Evolutionary conservation across 2,888 invertebrate species (phyloP), one percentile per base, ranked within the genome.

Genomic region (Dusona sp.): DNA sequence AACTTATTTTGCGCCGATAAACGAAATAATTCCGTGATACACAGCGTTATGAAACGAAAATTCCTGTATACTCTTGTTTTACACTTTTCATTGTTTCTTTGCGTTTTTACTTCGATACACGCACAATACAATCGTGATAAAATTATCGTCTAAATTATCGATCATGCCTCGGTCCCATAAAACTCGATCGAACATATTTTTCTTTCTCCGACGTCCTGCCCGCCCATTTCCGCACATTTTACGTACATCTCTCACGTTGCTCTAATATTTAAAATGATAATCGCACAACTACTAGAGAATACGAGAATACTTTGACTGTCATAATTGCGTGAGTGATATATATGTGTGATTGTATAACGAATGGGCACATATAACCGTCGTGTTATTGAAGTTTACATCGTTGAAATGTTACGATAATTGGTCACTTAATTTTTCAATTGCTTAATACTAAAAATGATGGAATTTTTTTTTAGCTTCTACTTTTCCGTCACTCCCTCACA

Each of bases 101-200:
- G 51, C n/a, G n/a, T 68, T 36, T 73, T 16, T 65, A 65, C 42
- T 73, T 25, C 29, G 57, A 80, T 78, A 81, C 61, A 86, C 86
- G 86, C 86, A 86, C 83, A 86, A 72, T 57, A 57, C 75, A 84
- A 81, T 84, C 74, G 57, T 74, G 73, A 81, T 81, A 72, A 80
- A 82, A 79, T 61, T 80, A 74, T 84, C 57, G 51, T 83, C 75
- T 38, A 65, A 84, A 81, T 81, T 84, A 82, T 77, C 81, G 81
- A 83, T 87, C 82, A 57, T 83, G 61, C 80, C 81, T 48, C 42
- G 48, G 48, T 36, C 83, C 33, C 64, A 54, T 65, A 79, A 68
- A 70, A 45, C 45, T 38, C 36, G 22, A 79, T 83, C 54, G 74
- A 84, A 61, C 16, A 33, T 67, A 54, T 77, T 54, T 45, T 68